A percentile compares a stretch with the other conserved stretches of the same genome.
Evolutionary conservation across 2,888 invertebrate genomes (phyloP).

Genomic region (Ophonus ardosiacus): DNA sequence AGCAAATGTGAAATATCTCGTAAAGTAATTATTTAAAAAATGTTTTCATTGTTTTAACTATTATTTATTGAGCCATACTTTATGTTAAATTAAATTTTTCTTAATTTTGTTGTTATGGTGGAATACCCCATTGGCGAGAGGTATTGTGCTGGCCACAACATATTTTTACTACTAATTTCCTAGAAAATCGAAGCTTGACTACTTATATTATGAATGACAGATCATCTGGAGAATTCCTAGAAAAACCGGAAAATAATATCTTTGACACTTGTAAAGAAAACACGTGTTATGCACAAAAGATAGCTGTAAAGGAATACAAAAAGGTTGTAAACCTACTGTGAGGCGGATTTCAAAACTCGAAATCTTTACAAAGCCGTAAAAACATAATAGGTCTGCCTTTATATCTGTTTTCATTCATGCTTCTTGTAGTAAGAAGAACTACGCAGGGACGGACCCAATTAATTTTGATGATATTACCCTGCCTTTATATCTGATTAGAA

Average conservation of each 20-base stretch:
- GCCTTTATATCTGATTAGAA: too few species aligned
- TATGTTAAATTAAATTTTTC: too few species aligned
- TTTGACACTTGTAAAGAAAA: background rate
- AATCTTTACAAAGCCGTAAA: background rate
- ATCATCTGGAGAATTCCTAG: background rate
- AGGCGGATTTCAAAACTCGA: background rate
- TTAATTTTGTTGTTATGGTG: too few species aligned
- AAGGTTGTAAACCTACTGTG: background rate
- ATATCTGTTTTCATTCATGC: background rate
- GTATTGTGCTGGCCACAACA: too few species aligned
- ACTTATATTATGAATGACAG: too few species aligned
- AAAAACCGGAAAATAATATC: background rate
- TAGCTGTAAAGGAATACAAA: background rate
- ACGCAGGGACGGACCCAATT: background rate
- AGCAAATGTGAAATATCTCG: too few species aligned
- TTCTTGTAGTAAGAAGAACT: background rate
- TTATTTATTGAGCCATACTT: too few species aligned
- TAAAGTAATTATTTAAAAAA: too few species aligned
- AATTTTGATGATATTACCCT: background rate
- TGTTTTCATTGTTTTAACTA: too few species aligned
- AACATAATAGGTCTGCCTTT: background rate
- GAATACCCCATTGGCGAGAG: too few species aligned
- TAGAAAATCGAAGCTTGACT: too few species aligned
- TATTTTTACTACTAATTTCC: too few species aligned
- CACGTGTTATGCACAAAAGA: background rate